Conservation (phyloP, 2,797 vertebrate genomes). For the Nyctibius grandis region DNA sequence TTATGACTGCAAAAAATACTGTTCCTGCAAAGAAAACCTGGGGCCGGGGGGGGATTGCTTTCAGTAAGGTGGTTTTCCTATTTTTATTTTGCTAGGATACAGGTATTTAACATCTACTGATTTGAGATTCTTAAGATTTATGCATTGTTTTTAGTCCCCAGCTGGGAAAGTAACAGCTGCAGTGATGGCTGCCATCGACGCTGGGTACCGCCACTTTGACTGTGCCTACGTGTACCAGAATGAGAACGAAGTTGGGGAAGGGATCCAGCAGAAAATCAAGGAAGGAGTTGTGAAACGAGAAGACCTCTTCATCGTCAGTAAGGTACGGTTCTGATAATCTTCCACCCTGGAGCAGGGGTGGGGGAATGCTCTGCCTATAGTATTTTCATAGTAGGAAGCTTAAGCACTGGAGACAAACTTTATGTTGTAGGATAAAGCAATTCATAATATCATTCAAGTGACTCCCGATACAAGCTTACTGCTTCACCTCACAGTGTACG, state of each 20-base stretch:
- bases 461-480: background rate
- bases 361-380: background rate
- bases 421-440: background rate
- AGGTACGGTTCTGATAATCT: conserved; percentile 68
- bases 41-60: fast-evolving
- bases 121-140: background rate
- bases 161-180: conserved; percentile 74
- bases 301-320: conserved; percentile 85
- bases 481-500: background rate
- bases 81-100: background rate
- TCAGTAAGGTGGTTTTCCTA: background rate
- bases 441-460: background rate
- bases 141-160: conserved; percentile 73
- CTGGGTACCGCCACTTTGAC: conserved; percentile 83
- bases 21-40: background rate
- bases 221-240: conserved; percentile 81
- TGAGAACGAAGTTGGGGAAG: conserved; percentile 80
- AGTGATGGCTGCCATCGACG: conserved; percentile 75
- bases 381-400: background rate
- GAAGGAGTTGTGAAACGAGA: conserved; percentile 79
- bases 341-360: background rate
- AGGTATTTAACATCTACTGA: background rate
- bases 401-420: background rate
- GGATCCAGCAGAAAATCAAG: conserved; percentile 78
- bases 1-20: background rate